A percentile compares a stretch with the other conserved stretches of the same genome.
Evolutionary conservation across 2,888 invertebrate species (phyloP).

Genomic region (Cantharis flavilabris): DNA sequence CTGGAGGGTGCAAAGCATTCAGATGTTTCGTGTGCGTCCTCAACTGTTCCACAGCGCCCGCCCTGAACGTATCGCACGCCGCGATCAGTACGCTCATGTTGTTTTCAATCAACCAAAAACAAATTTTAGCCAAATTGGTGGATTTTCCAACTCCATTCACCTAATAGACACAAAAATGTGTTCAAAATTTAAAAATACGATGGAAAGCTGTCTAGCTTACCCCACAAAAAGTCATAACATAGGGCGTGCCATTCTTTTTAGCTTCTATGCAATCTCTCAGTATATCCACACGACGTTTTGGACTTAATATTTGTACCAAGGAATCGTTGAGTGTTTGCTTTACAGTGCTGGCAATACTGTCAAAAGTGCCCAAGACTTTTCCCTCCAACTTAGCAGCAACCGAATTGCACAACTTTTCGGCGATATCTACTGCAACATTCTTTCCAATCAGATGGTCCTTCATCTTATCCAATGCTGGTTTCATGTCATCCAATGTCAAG

Average conservation of each 20-base stretch:
- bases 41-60: conserved; percentile 98
- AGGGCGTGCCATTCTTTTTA: conserved; percentile 78
- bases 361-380: conserved; percentile 92
- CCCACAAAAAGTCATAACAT: conserved; percentile 96
- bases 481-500: conserved; percentile 78
- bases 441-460: conserved; percentile 94
- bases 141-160: conserved; percentile 97
- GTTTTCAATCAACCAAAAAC: conserved; percentile 99
- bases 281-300: conserved; percentile 93
- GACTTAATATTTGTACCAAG: conserved; percentile 91
- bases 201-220: conserved; percentile 55
- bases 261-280: conserved; percentile 94
- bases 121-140: conserved; percentile 98
- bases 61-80: conserved; percentile 98
- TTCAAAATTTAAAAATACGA: conserved; percentile 53
- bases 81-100: conserved; percentile 94
- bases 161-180: conserved; percentile 30
- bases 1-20: conserved; percentile 89
- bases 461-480: conserved; percentile 88
- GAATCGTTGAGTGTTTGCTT: conserved; percentile 88
- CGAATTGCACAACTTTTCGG: conserved; percentile 91
- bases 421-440: conserved; percentile 97
- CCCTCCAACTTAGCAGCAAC: conserved; percentile 90
- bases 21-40: conserved; percentile 92
- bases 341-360: conserved; percentile 87